Evolutionary conservation across 2,113 vertebrate species (phyloP).

Genomic region (Muntiacus reevesi): DNA sequence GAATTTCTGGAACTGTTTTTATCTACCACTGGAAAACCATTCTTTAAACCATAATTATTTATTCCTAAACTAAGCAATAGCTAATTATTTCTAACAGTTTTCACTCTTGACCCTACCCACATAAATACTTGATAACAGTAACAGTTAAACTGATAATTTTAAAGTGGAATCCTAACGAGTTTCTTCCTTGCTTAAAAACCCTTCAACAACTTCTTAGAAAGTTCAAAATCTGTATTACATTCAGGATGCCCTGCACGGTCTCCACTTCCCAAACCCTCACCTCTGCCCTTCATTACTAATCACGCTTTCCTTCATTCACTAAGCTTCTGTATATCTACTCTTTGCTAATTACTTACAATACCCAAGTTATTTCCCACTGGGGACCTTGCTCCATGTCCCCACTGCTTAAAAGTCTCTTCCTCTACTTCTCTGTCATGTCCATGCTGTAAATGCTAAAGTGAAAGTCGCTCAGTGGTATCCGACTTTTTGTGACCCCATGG

Average conservation of each 20-base stretch:
- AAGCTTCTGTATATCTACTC: neutral
- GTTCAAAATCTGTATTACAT: neutral
- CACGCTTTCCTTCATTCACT: neutral
- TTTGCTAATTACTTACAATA: neutral
- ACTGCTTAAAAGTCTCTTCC: neutral
- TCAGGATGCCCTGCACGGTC: neutral
- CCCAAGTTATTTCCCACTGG: neutral
- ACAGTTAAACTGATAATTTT: neutral
- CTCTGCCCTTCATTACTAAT: neutral
- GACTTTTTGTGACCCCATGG: neutral
- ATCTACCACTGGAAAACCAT: neutral
- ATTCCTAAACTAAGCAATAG: neutral
- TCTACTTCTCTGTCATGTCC: neutral
- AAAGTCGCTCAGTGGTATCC: rapidly evolving
- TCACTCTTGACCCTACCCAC: neutral
- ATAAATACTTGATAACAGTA: neutral
- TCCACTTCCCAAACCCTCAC: neutral
- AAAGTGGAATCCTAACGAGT: neutral
- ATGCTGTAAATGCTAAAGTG: neutral
- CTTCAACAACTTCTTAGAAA: neutral
- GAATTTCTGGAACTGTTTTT: neutral
- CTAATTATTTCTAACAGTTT: neutral
- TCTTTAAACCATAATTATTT: neutral
- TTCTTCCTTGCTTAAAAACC: neutral
- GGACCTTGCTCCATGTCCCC: neutral